A percentile compares a stretch with the other conserved stretches of the same genome.
These are phyloP conservation scores for Chiloscyllium punctatum DNA, from an alignment of 2,797 vertebrate genomes.

Conservation along the genomic window DNA sequence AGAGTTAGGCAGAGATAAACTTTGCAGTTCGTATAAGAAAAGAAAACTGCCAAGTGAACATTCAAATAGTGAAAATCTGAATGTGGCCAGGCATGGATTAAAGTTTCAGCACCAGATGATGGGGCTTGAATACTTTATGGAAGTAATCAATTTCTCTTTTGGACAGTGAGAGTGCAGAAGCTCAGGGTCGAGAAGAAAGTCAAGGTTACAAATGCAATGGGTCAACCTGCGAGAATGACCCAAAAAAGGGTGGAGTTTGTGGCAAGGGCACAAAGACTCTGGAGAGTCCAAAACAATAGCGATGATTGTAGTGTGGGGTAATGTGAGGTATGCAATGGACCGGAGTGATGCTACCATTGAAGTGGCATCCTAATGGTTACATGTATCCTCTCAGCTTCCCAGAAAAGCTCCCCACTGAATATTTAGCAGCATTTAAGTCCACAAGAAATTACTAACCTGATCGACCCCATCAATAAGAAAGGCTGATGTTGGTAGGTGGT, in stretches of 20 bases:
- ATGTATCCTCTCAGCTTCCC: not conserved
- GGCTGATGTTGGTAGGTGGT: too few species aligned
- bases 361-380: not conserved
- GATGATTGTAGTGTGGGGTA: not conserved
- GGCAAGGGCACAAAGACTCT: not conserved
- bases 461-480: not conserved
- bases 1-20: not conserved
- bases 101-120: not conserved
- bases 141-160: not conserved
- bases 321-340: not conserved
- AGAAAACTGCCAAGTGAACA: not conserved
- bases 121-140: not conserved
- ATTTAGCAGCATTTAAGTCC: not conserved
- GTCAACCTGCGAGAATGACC: not conserved
- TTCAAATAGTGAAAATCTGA: not conserved
- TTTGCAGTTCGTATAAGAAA: not conserved
- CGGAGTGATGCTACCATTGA: not conserved
- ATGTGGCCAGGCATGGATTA: not conserved
- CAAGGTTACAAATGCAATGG: not conserved
- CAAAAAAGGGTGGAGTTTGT: not conserved
- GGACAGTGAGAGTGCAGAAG: not conserved
- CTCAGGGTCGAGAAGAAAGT: not conserved
- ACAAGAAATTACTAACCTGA: not conserved
- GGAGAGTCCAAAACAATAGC: not conserved
- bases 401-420: not conserved